Evolutionary conservation across 2,113 vertebrate species (phyloP), one percentile per base, ranked within the genome.

Genomic region (Pitta sordida): DNA sequence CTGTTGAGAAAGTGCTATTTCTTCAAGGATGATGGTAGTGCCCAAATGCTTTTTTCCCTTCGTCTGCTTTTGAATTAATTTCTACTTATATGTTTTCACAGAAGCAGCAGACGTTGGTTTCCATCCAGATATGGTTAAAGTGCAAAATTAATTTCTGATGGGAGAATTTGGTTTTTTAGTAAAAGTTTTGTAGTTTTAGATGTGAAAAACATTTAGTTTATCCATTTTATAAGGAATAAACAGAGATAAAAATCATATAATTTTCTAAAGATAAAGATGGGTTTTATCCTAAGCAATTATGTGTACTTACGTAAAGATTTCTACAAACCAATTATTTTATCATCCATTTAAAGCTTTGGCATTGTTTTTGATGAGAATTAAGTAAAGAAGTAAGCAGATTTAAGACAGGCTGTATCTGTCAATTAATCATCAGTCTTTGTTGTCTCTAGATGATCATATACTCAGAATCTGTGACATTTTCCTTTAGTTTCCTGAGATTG

Each of bases 141-240:
- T 49, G 19, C 11, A 7, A 88, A 81, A 74, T 15, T 17, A 32
- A 49, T 78, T 87, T 70, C 26, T 49, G 17, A 53, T 55, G 27
- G 6, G 6, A 16, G 6, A 46, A n/a, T 32, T 56, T 39, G 0
- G 6, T 13, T 76, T 74, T n/a, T 52, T 56, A 46, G 32, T 20
- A 41, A 41, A 51, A 5, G 0, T 21, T 58, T 14, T 4, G 3
- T 1, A 3, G 3, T 13, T 68, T 71, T 37, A 76, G 4, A 5
- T 39, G 14, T 32, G 11, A 82, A 64, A 93, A 73, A 1, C 7
- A 32, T 69, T 87, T 49, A 39, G 1, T 22, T 82, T 52, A 53
- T 67, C 9, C n/a, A 5, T 58, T 84, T 69, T 52, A 43, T 13
- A 30, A 41, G 9, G 15, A 83, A 81, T 4, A 3, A 84, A 56